These are phyloP conservation scores for Anoncus sp. DNA, from an alignment of 2,888 invertebrate species.

Conservation along the genomic window DNA sequence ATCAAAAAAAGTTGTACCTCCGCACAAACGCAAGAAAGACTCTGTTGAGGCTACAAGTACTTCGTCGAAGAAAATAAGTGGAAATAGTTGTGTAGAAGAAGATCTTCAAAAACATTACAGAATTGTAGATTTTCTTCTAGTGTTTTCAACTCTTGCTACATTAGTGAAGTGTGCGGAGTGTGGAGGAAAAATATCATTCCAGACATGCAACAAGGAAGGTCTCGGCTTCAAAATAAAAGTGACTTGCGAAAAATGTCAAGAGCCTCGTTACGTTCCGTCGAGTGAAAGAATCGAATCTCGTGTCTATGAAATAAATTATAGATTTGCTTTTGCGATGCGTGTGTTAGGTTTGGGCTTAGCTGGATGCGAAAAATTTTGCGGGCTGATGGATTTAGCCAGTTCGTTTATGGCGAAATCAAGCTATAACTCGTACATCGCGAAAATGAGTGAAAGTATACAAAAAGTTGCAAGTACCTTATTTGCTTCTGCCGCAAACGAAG, in stretches of 20 bases:
- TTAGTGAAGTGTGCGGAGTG: constrained; percentile 64
- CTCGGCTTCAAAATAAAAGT: constrained; percentile 62
- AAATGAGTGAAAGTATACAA: constrained; percentile 45
- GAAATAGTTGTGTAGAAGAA: constrained; percentile 48
- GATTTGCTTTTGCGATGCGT: constrained; percentile 67
- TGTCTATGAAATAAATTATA: constrained; percentile 63
- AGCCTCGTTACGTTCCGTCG: constrained; percentile 56
- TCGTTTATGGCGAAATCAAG: constrained; percentile 50
- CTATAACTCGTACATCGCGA: constrained; percentile 46
- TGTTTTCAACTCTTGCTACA: constrained; percentile 56
- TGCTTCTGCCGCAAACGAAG: constrained; percentile 54
- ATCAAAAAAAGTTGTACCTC: constrained; percentile 44
- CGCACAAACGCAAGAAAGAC: constrained; percentile 48
- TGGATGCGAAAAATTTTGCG: constrained; percentile 64
- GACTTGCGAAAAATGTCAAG: constrained; percentile 61
- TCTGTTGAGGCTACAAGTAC: constrained; percentile 48
- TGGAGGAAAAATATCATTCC: constrained; percentile 62
- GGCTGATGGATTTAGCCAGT: constrained; percentile 57
- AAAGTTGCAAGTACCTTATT: constrained; percentile 48
- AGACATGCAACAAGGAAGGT: constrained; percentile 57
- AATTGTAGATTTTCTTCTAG: constrained; percentile 53
- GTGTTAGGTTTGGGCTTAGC: constrained; percentile 63
- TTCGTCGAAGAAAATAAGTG: constrained; percentile 46
- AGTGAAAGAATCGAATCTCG: constrained; percentile 63
- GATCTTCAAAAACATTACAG: constrained; percentile 53